Evolutionary conservation across 1,140 invertebrate species (phyloP).

Genomic region (Cardiocondyla obscurior): DNA sequence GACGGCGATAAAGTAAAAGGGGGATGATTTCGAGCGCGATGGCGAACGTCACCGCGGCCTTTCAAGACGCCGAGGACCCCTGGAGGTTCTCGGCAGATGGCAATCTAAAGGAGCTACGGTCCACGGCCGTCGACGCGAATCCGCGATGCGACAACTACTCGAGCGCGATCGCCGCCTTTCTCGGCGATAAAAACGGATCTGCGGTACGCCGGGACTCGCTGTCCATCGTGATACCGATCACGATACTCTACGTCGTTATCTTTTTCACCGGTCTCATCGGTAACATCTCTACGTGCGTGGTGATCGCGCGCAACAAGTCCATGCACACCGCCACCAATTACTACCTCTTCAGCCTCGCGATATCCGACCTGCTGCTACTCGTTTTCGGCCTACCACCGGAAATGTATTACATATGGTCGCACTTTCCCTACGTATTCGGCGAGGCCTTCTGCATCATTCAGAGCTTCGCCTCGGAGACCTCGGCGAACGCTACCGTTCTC

Average conservation of each 20-base stretch:
- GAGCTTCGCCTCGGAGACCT: slow-evolving; percentile 93
- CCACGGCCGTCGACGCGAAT: background rate
- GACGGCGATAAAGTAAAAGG: background rate
- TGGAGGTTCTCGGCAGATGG: background rate
- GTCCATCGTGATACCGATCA: slow-evolving; percentile 90
- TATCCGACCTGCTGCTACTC: slow-evolving; percentile 95
- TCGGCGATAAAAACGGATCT: slow-evolving; percentile 67
- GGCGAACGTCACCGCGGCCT: background rate
- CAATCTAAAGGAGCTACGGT: background rate
- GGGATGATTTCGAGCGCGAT: background rate
- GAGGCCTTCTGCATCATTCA: slow-evolving; percentile 93
- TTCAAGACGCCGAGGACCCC: background rate
- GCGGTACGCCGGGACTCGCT: slow-evolving; percentile 86
- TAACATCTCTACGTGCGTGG: slow-evolving; percentile 95
- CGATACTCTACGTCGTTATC: slow-evolving; percentile 91
- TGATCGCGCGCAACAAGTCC: slow-evolving; percentile 93
- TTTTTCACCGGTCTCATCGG: slow-evolving; percentile 95
- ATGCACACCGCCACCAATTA: slow-evolving; percentile 97
- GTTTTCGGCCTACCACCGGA: slow-evolving; percentile 92
- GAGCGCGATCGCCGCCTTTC: slow-evolving; percentile 21
- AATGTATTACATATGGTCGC: slow-evolving; percentile 93
- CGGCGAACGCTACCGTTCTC: slow-evolving; percentile 96
- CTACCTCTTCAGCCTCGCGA: slow-evolving; percentile 95
- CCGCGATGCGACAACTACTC: slow-evolving; percentile 72
- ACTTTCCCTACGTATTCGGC: slow-evolving; percentile 95